Conservation (phyloP, 2,113 vertebrate species). For the Chamaea fasciata region DNA sequence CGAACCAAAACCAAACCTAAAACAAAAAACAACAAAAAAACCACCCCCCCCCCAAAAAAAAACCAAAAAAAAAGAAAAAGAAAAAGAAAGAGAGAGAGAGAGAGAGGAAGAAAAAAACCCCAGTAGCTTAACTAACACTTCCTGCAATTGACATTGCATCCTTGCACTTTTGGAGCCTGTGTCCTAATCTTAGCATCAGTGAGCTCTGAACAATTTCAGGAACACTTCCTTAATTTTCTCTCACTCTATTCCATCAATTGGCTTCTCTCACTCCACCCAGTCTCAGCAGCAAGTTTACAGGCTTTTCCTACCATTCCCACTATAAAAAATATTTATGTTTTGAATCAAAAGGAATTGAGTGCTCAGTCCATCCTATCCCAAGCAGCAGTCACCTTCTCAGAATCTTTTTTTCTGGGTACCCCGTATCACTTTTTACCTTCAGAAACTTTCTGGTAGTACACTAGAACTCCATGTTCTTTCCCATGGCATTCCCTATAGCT, state of each 20-base stretch:
- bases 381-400: background rate
- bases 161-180: background rate
- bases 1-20: too few relatives aligned
- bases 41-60: too few relatives aligned
- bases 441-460: background rate
- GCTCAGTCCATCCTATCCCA: background rate
- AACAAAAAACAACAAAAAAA: too few relatives aligned
- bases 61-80: too few relatives aligned
- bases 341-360: background rate
- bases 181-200: background rate
- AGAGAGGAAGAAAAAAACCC: too few relatives aligned
- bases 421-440: background rate
- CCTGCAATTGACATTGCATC: background rate
- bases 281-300: background rate
- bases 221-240: background rate
- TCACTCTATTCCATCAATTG: background rate
- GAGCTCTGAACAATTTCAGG: background rate
- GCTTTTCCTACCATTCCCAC: background rate
- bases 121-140: background rate
- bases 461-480: background rate
- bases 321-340: accelerated
- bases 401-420: background rate
- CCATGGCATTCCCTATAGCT: background rate
- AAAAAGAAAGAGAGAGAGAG: too few relatives aligned
- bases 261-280: background rate